Evolutionary conservation across 2,888 invertebrate genomes (phyloP), one percentile per base, ranked within the genome.

Genomic region (Agrochola macilenta): DNA sequence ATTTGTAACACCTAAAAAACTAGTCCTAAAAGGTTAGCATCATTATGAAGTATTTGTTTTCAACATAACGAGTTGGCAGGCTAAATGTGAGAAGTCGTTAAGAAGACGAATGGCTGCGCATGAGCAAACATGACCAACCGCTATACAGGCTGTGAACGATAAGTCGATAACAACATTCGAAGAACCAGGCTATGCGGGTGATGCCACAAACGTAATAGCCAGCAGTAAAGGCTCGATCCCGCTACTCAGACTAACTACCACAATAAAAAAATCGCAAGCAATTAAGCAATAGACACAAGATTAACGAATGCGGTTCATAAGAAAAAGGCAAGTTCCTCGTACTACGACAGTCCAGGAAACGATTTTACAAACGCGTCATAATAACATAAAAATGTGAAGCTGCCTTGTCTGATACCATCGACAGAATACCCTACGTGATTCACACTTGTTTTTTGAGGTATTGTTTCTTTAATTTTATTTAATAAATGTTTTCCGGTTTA

Each of bases 41-140:
- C 39, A 71, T 76, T 82, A 81, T 79, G 46, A 52, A 74, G 73
- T 85, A 82, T 89, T 87, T 84, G 82, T 85, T 88, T 85, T 81
- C 82, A 73, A 84, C 79, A 69, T 87, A 86, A 86, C 81, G 81
- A 86, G 79, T 77, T 71, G 72, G 78, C 83, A 78, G 70, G 84
- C 80, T 87, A 90, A 90, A 93, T 92, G 92, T 90, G 92, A 91
- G 92, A 92, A 93, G 92, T 93, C 93, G 91, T 93, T 92, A 93
- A 90, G 87, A 87, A 89, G 89, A 91, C 83, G 79, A 84, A 92
- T 87, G 82, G 76, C 84, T 78, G 84, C 81, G 75, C 80, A 88
- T 85, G 81, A 86, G 86, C 85, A 89, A 90, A 91, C 85, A 88
- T 82, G 74, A 75, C 74, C 73, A 71, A 74, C 84, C 66, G 70